Evolutionary conservation across 2,888 invertebrate genomes (phyloP).

Genomic region (Mimachlamys varia): DNA sequence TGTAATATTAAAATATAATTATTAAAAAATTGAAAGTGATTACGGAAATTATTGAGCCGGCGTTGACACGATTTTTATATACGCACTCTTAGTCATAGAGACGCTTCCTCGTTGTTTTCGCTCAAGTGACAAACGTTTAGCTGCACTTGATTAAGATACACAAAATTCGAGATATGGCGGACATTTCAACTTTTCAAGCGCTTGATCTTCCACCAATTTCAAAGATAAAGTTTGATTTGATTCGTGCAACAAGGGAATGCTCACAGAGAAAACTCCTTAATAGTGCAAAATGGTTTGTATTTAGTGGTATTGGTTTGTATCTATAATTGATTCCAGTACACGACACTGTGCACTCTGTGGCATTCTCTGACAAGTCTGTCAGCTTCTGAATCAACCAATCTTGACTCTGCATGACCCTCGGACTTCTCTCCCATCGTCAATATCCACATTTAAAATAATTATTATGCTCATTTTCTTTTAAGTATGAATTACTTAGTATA

Average conservation of each 20-base stretch:
- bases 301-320: not conserved
- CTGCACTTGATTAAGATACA: not conserved
- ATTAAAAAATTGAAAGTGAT: not conserved
- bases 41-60: not conserved
- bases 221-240: slow-evolving; percentile 86
- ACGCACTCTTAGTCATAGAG: not conserved
- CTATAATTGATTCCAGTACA: no score
- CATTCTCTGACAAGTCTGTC: no score
- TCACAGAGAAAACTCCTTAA: slow-evolving; percentile 90
- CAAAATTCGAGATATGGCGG: slow-evolving; percentile 66
- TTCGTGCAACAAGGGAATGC: slow-evolving; percentile 88
- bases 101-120: not conserved
- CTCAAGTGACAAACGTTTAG: not conserved
- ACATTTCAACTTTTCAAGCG: slow-evolving; percentile 82
- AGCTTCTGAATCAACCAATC: no score
- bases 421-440: no score
- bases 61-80: not conserved
- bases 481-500: no score
- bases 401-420: no score
- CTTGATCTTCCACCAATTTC: slow-evolving; percentile 77
- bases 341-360: no score
- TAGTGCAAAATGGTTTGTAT: slow-evolving; percentile 89
- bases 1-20: not conserved
- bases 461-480: no score
- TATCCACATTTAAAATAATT: no score